Evolutionary conservation across 2,888 invertebrate genomes (phyloP), one percentile per base, ranked within the genome.

Genomic region (Stenoptilia bipunctidactyla): DNA sequence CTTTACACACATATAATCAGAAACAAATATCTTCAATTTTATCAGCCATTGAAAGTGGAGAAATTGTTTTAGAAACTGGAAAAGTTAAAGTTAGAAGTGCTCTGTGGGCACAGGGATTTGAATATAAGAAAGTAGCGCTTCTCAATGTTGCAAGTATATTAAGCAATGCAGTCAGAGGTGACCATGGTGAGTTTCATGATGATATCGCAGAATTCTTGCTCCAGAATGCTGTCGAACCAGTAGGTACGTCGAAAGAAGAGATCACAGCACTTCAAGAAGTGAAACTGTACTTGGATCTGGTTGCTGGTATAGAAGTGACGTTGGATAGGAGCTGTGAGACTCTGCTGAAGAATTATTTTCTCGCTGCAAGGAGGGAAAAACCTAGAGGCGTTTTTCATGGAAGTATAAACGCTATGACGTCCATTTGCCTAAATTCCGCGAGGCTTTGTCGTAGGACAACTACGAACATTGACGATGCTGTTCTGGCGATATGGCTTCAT

Each of bases 401-500:
- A 0, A 69, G 66, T 41, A 72, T 83, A 62, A 56, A 53, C 9
- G 61, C 73, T 8, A 51, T 83, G 15, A 61, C 74, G 6, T 53
- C 66, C 1, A 51, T 56, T 9, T 72, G 74, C 40, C 36, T 68
- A 9, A 75, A 66, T 8, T 70, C 73, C 25, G 82, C 83, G 3
- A 63, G 71, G 38, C 53, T 83, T 0, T 80, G 83, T 46, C 67
- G 73, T 5, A 58, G 82, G 13, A 46, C 49, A 6, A 41, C 61
- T 1, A 62, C 79, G 1, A 67, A 60, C 40, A 49, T 63, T 15
- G 67, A 77, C 41, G 83, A 83, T 44, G 83, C 77, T 10, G 58
- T 77, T 8, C 65, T 83, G 37, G 75, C 82, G 10, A 72, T 82
- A 42, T 83, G 83, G 83, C 54, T 83, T 20, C 80, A 83, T 45